Conservation (phyloP, 2,888 invertebrate species). For the Iphiclides podalirius region DNA sequence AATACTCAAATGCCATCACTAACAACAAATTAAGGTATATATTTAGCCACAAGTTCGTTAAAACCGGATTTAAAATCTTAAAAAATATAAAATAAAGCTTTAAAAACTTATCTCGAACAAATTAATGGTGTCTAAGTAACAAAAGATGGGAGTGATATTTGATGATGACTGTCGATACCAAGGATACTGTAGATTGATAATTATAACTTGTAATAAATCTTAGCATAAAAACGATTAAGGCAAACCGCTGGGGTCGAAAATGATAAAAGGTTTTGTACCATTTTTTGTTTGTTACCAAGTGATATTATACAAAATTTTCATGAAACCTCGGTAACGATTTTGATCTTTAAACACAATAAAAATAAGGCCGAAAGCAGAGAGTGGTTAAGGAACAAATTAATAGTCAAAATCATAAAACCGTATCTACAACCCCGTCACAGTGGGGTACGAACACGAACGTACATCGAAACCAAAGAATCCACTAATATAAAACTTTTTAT, state of each 20-base stretch:
- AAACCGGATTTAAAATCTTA: constrained; percentile 28
- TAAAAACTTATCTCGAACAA: constrained; percentile 20
- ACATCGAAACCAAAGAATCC: constrained; percentile 54
- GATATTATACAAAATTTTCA: neutral
- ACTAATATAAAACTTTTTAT: constrained; percentile 60
- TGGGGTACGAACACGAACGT: no score
- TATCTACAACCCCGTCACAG: constrained; percentile 57
- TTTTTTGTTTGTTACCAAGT: constrained; percentile 22
- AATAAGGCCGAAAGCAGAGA: constrained; percentile 15
- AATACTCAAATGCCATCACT: constrained; percentile 11
- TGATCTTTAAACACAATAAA: constrained; percentile 24
- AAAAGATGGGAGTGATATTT: constrained; percentile 14
- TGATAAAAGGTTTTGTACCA: constrained; percentile 35
- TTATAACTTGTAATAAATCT: constrained; percentile 41
- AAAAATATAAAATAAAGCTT: constrained; percentile 31
- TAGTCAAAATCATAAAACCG: constrained; percentile 30
- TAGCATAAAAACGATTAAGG: constrained; percentile 50
- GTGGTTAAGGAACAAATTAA: neutral
- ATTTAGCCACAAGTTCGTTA: constrained; percentile 26
- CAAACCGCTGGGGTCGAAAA: constrained; percentile 60
- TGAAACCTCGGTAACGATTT: constrained; percentile 9
- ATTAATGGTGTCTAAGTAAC: constrained; percentile 5
- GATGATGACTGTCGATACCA: constrained; percentile 27
- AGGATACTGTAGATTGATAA: constrained; percentile 49
- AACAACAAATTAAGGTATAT: constrained; percentile 23